phyloP scores from a whole-genome alignment of 2,888 invertebrate genomes.

The Cryptus viduatorius region DNA sequence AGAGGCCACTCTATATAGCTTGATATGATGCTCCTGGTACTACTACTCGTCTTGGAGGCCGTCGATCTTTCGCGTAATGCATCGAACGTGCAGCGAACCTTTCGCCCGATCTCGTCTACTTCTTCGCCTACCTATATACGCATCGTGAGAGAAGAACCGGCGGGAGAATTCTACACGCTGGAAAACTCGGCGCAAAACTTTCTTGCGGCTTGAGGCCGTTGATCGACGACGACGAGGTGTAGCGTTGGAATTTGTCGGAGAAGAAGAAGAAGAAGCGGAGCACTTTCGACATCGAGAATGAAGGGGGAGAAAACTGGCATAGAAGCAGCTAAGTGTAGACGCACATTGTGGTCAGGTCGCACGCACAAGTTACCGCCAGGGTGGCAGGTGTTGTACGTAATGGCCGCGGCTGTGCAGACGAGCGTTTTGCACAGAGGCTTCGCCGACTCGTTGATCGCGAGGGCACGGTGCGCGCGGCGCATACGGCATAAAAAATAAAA shows the following conservation, averaged over 20 bases:
- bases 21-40: conserved; percentile 28
- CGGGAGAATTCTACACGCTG: neutral
- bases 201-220: neutral
- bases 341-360: conserved; percentile 75
- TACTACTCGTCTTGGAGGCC: conserved; percentile 48
- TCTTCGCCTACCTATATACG: conserved; percentile 4
- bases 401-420: conserved; percentile 76
- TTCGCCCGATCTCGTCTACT: conserved; percentile 2
- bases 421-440: conserved; percentile 59
- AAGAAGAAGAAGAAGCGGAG: conserved; percentile 22
- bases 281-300: neutral
- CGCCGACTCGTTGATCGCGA: conserved; percentile 53
- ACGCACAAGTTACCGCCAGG: conserved; percentile 68
- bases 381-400: conserved; percentile 83
- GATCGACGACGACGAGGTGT: neutral
- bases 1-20: conserved; percentile 33
- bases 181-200: neutral
- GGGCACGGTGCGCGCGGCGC: conserved; percentile 55
- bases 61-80: conserved; percentile 67
- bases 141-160: conserved; percentile 6
- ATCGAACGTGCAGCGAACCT: conserved; percentile 59
- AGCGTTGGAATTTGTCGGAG: conserved; percentile 49
- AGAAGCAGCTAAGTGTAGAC: conserved; percentile 13
- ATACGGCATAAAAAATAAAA: conserved; percentile 57
- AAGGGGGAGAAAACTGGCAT: conserved; percentile 13